Base-by-base conservation (phyloP, 2,888 invertebrate species). In the Tanytarsus gracilentus region DNA sequence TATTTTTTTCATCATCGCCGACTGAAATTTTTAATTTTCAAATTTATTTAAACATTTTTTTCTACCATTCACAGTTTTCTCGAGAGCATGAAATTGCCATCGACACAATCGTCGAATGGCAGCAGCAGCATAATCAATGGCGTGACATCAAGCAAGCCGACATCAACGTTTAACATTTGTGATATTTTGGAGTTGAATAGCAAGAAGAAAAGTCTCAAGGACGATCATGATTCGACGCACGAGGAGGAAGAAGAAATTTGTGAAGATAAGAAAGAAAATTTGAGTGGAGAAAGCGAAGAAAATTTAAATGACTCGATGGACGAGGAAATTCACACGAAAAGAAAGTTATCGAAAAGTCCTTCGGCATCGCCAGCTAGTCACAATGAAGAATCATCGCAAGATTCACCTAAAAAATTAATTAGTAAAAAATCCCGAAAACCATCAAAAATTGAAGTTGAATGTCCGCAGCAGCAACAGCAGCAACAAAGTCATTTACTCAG, bases 141-240 rank as follows among this genome's bases (percentile, higher is more conserved):
- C n/a, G n/a, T n/a, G n/a, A n/a, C n/a, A n/a, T 49, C 49, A 49
- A 68, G 78, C 86, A 44, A 58, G 14, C 44, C 44, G 30, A 30
- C 48, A 0, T 85, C 85, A 44, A 88, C 93, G 63, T 95, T 95
- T 75, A 90, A 91, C 69, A 94, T 95, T 68, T 89, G 92, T 67
- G 94, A 95, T 72, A 94, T 95, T 69, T 78, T 95, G 68, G 93
- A 95, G 67, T 78, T 95, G 67, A 92, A 92, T 68, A 88, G 88
- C 66, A 78, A 70, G 14, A 58, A 48, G 25, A 44, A 8, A 44
- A 44, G 9, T n/a, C n/a, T n/a, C n/a, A 36, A 56, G 26, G 16
- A 26, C 8, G 40, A 44, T 9, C n/a, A 25, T 5, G 11, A 44
- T 6, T 16, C 16, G 27, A 51, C 9, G n/a, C 51, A 51, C 5